Evolutionary conservation across 2,797 vertebrate genomes (phyloP), one percentile per base, ranked within the genome.

Genomic region (Cichlasoma orientale): DNA sequence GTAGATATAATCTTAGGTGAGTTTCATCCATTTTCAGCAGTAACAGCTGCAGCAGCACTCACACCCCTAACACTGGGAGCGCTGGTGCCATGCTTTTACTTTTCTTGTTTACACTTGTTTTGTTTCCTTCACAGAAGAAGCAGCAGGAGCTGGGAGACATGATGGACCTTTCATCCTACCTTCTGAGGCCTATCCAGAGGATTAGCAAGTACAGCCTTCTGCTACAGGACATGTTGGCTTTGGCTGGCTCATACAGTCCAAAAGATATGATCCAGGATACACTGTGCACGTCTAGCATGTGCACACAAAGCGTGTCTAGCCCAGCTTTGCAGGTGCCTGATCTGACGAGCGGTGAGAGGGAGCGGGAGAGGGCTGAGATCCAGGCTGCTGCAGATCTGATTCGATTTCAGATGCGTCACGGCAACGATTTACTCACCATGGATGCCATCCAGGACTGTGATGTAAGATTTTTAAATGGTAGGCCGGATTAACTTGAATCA

Each of bases 141-240:
- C 96, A 97, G 89, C 93, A 95, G 89, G 96, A 97, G 88, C 90
- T 97, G 59, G 96, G 95, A 5, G 96, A 97, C 89, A 93, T 95
- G 90, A 97, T 97, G 96, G 95, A 97, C 86, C 92, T 97, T 56
- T 95, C 96, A 0, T 97, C 96, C 2, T 93, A 90, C 85, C 87
- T 93, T 66, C 87, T 94, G 72, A 86, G 91, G 41, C 91, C 92
- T 84, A 95, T 97, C 84, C 96, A 97, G 91, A 94, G 96, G 76
- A 96, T 97, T 94, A 97, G 96, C 92, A 97, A 97, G 63, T 96
- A 96, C 84, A 95, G 94, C 76, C 94, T 97, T 56, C 93, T 97
- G 73, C 94, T 97, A 61, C 95, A 95, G 92, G 96, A 97, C 91
- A 94, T 96, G 87, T 77, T 95, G 80, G 79, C 87, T 38, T 77